Percentiles rank a stretch among this genome's conserved stretches.
Conservation (phyloP, 2,888 invertebrate species). For the Agrochola litura region DNA sequence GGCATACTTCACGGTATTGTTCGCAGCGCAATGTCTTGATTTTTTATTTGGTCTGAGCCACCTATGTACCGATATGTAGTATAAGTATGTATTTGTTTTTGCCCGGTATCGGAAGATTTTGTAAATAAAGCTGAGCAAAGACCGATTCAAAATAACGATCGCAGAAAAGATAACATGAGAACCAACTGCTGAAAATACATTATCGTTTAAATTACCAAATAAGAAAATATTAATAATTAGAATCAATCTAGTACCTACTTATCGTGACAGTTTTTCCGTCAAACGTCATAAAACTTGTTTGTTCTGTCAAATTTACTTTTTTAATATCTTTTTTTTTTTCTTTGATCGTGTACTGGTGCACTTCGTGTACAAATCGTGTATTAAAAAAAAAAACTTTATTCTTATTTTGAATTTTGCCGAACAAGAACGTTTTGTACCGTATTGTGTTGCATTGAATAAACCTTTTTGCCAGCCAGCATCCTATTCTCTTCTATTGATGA, state of each 20-base stretch:
- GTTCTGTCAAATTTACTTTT: background rate
- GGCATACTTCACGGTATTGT: no score
- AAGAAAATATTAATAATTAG: background rate
- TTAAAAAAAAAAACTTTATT: no score
- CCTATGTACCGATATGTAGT: background rate
- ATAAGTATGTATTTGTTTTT: background rate
- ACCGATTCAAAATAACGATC: background rate
- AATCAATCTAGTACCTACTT: background rate
- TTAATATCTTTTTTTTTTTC: background rate
- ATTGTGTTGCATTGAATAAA: background rate
- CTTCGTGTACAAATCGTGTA: no score
- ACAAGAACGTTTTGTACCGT: background rate
- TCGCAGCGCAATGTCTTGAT: no score
- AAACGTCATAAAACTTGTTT: background rate
- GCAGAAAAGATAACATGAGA: background rate
- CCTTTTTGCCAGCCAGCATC: background rate
- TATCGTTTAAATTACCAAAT: background rate
- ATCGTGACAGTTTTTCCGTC: background rate
- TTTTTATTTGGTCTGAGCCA: no score
- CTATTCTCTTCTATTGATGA: background rate
- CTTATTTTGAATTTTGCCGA: background rate
- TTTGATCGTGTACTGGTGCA: background rate
- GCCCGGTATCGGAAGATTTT: background rate
- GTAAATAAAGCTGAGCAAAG: background rate
- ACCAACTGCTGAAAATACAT: background rate